These are phyloP conservation scores for Brachyptera putata DNA, from an alignment of 2,888 invertebrate species.

Conservation along the genomic window DNA sequence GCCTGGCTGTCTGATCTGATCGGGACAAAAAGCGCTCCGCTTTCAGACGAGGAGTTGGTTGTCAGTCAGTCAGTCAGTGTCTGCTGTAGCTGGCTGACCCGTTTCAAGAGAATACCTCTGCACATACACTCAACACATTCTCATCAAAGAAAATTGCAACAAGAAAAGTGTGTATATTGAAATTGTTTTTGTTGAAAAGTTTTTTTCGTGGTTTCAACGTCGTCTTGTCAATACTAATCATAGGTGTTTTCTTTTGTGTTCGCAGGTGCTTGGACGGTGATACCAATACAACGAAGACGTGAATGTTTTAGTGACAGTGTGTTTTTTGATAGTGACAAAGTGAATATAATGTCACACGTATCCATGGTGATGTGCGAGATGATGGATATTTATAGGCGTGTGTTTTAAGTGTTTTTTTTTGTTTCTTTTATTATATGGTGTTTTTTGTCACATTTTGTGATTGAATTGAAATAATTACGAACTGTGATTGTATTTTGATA, in stretches of 20 bases:
- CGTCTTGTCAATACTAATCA: no score
- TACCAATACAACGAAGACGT: not conserved
- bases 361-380: conserved; percentile 2
- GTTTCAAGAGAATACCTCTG: not conserved
- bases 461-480: no score
- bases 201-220: not conserved
- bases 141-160: not conserved
- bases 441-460: no score
- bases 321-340: not conserved
- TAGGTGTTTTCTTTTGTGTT: not conserved
- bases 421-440: no score
- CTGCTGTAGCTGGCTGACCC: conserved; percentile 26
- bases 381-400: conserved; percentile 7
- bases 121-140: no score
- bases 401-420: no score
- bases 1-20: conserved; percentile 23
- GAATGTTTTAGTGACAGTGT: not conserved
- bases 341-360: conserved; percentile 1
- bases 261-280: not conserved
- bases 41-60: conserved; percentile 23
- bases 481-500: conserved; percentile 11
- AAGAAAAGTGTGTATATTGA: not conserved
- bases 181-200: not conserved
- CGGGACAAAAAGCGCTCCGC: not conserved
- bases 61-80: conserved; percentile 30